These are phyloP conservation scores for Phymatocera aterrima DNA, from an alignment of 2,888 invertebrate species.

Conservation along the genomic window DNA sequence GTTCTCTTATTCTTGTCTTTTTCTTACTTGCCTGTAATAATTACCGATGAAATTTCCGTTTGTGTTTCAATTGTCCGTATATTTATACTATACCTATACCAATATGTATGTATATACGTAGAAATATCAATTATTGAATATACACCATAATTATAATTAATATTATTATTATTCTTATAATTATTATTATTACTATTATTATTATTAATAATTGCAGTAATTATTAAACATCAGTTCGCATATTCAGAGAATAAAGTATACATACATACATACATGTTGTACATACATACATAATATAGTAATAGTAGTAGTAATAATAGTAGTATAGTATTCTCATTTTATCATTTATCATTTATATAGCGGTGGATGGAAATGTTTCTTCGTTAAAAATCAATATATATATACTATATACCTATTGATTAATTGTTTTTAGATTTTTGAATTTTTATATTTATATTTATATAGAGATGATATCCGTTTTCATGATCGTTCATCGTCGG, in stretches of 20 bases:
- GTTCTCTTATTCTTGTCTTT: too few species aligned
- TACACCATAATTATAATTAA: conserved; percentile 30
- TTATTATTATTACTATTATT: conserved; percentile 54
- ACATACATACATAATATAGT: too few species aligned
- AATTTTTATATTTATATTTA: conserved; percentile 11
- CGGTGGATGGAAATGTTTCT: conserved; percentile 70
- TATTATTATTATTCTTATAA: background rate
- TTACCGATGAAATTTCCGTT: too few species aligned
- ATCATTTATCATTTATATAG: conserved; percentile 57
- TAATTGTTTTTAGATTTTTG: background rate
- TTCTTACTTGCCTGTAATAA: too few species aligned
- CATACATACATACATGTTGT: too few species aligned
- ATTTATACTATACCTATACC: conserved; percentile 48
- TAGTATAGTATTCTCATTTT: too few species aligned
- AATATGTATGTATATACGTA: conserved; percentile 69
- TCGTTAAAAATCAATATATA: conserved; percentile 48
- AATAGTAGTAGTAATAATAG: too few species aligned
- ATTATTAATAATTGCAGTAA: conserved; percentile 46
- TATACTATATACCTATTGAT: conserved; percentile 4
- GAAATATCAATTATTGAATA: conserved; percentile 72
- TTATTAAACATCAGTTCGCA: conserved; percentile 54
- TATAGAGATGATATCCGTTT: conserved; percentile 1
- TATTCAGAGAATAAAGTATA: conserved; percentile 16
- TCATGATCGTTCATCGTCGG: background rate
- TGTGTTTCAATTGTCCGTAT: background rate